Evolutionary conservation across 2,797 vertebrate genomes (phyloP), one percentile per base, ranked within the genome.

Genomic region (Cyclopterus lumpus): DNA sequence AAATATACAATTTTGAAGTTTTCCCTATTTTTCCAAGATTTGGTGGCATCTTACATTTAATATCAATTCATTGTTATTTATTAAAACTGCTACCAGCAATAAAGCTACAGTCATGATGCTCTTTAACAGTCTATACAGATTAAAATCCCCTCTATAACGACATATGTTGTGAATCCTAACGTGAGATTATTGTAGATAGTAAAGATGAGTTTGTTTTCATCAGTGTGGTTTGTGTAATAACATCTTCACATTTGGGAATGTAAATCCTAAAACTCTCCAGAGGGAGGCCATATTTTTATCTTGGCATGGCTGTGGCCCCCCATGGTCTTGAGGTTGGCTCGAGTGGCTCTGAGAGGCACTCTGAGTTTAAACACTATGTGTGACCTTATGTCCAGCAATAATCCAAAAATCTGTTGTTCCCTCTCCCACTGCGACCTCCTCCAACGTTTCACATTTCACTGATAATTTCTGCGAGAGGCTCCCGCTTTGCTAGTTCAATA

Each of bases 321-420:
- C 55, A 2, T 62, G 61, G 81, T 78, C 77, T 70, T 20, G 18
- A 61, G 51, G 83, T 83, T 86, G 86, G 82, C 82, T 86, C 20
- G 58, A 81, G 65, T 78, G 69, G 61, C 60, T 83, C 59, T 42
- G 57, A 80, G 83, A 86, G 72, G 18, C 77, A 57, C 80, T 85
- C 67, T n/a, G 64, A 88, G 77, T 73, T 80, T 67, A 89, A 85
- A 84, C 81, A 81, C 81, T 80, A 81, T 61, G 73, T 84, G 81
- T 83, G 79, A 93, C 91, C 88, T 93, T 88, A 80, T 90, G 90
- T 88, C 89, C 89, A 69, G 79, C 73, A 90, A 90, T 89, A 87
- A 89, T 89, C 79, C 15, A 2, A 80, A 86, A 89, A 92, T 89
- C 83, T 91, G 86, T 86, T 88, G 86, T 86, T 88, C 65, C 79